phyloP scores from a whole-genome alignment of 1,140 invertebrate species.

The Cotesia vestalis region DNA sequence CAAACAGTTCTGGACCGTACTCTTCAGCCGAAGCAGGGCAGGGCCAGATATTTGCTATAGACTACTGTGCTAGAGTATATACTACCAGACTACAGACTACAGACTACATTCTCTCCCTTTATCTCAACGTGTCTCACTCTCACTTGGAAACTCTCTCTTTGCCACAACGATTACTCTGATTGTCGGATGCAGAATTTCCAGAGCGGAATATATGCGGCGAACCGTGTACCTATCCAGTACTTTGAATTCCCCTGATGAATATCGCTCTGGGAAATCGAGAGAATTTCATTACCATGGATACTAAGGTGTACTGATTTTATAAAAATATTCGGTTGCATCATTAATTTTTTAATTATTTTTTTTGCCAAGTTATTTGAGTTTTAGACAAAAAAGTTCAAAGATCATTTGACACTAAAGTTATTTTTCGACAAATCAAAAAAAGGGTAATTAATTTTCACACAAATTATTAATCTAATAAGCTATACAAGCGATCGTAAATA shows the following conservation, averaged over 20 bases:
- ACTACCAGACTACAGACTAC: not conserved
- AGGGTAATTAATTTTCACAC: too few relatives aligned
- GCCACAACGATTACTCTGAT: slow-evolving; percentile 28
- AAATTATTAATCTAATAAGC: too few relatives aligned
- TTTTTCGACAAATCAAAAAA: too few relatives aligned
- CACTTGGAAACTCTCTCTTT: slow-evolving; percentile 1
- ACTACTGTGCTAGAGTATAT: too few relatives aligned
- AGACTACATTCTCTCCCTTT: not conserved
- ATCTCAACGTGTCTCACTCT: not conserved
- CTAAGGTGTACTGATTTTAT: too few relatives aligned
- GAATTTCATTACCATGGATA: slow-evolving; percentile 18
- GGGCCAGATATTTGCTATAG: too few relatives aligned
- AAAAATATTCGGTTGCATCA: too few relatives aligned
- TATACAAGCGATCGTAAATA: too few relatives aligned
- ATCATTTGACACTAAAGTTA: too few relatives aligned
- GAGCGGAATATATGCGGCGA: slow-evolving; percentile 15
- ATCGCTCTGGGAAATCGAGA: slow-evolving; percentile 16
- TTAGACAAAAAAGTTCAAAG: too few relatives aligned
- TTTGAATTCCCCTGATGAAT: slow-evolving; percentile 27
- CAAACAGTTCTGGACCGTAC: slow-evolving; percentile 18
- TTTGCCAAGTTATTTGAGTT: too few relatives aligned
- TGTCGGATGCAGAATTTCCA: slow-evolving; percentile 26
- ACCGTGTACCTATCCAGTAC: slow-evolving; percentile 13
- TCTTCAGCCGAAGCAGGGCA: not conserved
- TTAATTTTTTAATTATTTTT: too few relatives aligned